phyloP scores from a whole-genome alignment of 2,888 invertebrate species.

The Pseudococcus longispinus region DNA sequence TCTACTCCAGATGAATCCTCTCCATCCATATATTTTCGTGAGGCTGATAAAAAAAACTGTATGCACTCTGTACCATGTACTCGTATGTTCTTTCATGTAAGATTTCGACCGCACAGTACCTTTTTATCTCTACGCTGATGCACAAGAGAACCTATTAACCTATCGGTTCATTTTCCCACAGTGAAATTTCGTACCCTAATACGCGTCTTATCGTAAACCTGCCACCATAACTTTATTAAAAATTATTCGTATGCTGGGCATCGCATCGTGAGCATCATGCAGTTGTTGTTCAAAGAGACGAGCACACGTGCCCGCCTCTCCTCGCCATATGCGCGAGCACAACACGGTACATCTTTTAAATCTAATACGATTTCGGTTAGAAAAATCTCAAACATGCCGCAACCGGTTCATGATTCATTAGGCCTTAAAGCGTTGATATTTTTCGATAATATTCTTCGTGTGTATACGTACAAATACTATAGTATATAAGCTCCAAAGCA shows the following conservation, averaged over 20 bases:
- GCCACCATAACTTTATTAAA: constrained; percentile 6
- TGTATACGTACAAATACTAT: neutral
- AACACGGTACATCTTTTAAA: neutral
- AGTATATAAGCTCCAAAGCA: too few species aligned
- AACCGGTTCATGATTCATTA: constrained; percentile 28
- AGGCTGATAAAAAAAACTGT: neutral
- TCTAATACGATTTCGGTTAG: neutral
- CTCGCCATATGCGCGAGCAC: neutral
- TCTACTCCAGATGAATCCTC: too few species aligned
- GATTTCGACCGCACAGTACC: neutral
- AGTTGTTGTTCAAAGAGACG: neutral
- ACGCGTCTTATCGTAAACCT: constrained; percentile 12
- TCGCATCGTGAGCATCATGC: neutral
- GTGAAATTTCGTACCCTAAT: constrained; percentile 17
- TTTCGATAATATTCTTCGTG: neutral
- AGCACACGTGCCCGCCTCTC: neutral
- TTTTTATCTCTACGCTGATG: neutral
- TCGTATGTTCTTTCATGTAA: neutral
- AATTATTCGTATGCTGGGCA: neutral
- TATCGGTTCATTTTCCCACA: constrained; percentile 23
- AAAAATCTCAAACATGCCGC: constrained; percentile 4
- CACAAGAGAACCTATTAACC: neutral
- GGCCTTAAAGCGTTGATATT: constrained; percentile 28
- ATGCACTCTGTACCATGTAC: neutral
- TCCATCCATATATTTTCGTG: too few species aligned